Evolutionary conservation across 2,888 invertebrate genomes (phyloP).

Genomic region (Drosophila sordidula): DNA sequence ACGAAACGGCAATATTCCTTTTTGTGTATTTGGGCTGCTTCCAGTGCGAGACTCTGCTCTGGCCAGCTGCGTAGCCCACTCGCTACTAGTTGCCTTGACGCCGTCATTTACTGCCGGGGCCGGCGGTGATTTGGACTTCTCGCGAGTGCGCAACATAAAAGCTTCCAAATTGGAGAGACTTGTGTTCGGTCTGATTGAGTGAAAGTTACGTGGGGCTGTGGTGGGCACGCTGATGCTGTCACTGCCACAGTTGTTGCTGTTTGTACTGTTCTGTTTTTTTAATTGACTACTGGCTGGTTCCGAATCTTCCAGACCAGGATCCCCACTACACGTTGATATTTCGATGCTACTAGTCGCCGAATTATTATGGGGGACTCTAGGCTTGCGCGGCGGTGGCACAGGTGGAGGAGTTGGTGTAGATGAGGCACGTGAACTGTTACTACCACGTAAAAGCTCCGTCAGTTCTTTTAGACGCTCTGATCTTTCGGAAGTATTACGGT

Average conservation of each 20-base stretch:
- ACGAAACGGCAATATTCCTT: conserved; percentile 89
- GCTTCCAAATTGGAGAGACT: conserved; percentile 84
- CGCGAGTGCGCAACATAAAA: conserved; percentile 73
- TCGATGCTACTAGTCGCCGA: conserved; percentile 86
- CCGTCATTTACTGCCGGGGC: conserved; percentile 40
- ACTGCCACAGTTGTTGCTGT: conserved; percentile 47
- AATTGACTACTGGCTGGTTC: conserved; percentile 67
- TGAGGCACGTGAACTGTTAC: conserved; percentile 79
- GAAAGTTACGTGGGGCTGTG: conserved; percentile 55
- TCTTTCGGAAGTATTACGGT: conserved; percentile 87
- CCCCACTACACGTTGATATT: conserved; percentile 33
- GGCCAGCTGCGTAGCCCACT: conserved; percentile 85
- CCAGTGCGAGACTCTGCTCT: conserved; percentile 88
- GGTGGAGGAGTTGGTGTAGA: conserved; percentile 87
- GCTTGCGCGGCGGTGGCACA: conserved; percentile 86
- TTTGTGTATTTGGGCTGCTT: conserved; percentile 84
- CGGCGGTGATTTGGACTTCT: conserved; percentile 80
- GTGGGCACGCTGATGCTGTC: conserved; percentile 23
- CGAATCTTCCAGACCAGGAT: conserved; percentile 23
- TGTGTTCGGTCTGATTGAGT: conserved; percentile 79
- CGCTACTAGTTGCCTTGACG: conserved; percentile 64
- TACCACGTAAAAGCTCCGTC: conserved; percentile 91
- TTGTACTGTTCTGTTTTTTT: conserved; percentile 71
- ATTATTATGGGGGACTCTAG: conserved; percentile 64
- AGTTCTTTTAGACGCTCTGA: conserved; percentile 91